Evolutionary conservation across 1,140 invertebrate species (phyloP).

Genomic region (Musca domestica): DNA sequence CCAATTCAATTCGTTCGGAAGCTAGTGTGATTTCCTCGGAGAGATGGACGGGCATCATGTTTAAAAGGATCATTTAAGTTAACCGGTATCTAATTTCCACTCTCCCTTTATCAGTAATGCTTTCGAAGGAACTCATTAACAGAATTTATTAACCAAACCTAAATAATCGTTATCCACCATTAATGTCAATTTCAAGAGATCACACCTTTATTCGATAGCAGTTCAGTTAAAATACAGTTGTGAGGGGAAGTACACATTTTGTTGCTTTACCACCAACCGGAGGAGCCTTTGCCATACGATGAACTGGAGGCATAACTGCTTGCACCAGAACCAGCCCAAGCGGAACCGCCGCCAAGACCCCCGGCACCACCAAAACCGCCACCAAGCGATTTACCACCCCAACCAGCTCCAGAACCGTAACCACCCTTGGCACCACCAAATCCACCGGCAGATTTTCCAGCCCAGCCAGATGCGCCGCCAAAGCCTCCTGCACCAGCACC

Average conservation of each 20-base stretch:
- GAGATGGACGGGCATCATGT: too few relatives aligned
- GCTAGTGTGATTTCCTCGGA: too few relatives aligned
- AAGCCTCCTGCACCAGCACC: constrained; percentile 28
- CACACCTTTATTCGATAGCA: background rate
- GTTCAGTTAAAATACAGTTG: too few relatives aligned
- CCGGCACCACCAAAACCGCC: background rate
- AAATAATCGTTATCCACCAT: background rate
- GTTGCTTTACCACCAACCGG: constrained; percentile 21
- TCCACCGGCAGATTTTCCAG: constrained; percentile 15
- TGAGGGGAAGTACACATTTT: too few relatives aligned
- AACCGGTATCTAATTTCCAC: too few relatives aligned
- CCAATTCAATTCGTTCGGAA: too few relatives aligned
- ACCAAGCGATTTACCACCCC: too few relatives aligned
- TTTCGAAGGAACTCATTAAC: too few relatives aligned
- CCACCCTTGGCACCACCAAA: background rate
- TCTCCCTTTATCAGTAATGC: too few relatives aligned
- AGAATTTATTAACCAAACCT: too few relatives aligned
- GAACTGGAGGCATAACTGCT: background rate
- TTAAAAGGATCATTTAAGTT: too few relatives aligned
- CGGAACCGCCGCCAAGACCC: background rate
- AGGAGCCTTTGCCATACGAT: background rate
- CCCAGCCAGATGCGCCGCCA: background rate
- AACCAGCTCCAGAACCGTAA: too few relatives aligned
- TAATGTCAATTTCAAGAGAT: background rate
- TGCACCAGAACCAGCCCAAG: constrained; percentile 8